Percentiles rank a stretch among this genome's conserved stretches.
Evolutionary conservation across 2,888 invertebrate genomes (phyloP).

Genomic region (Meteorus colon): DNA sequence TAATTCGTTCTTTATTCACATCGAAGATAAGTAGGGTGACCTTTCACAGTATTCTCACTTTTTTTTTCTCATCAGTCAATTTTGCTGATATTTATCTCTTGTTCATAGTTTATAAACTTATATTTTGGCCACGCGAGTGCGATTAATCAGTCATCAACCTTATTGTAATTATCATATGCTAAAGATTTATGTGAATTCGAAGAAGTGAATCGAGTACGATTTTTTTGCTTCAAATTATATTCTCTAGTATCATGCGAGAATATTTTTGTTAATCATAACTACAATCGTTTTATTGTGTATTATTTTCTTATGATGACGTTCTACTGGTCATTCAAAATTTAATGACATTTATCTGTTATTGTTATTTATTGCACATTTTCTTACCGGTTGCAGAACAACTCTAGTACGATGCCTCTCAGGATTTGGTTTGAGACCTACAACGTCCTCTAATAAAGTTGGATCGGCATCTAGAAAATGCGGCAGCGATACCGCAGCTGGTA

Average conservation of each 20-base stretch:
- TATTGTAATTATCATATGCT: no score
- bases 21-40: background rate
- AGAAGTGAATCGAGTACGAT: no score
- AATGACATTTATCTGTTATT: no score
- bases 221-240: no score
- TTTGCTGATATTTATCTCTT: no score
- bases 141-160: no score
- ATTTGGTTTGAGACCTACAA: conserved; percentile 70
- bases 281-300: background rate
- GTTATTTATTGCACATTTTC: conserved; percentile 17
- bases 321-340: no score
- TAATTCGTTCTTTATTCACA: background rate
- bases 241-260: no score
- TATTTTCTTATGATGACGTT: background rate
- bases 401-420: conserved; percentile 64
- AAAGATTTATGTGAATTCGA: no score
- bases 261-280: background rate
- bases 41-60: background rate
- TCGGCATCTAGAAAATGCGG: conserved; percentile 72
- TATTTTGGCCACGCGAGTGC: no score
- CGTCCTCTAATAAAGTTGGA: conserved; percentile 63
- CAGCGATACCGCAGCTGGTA: conserved; percentile 71
- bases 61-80: no score
- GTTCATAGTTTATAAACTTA: no score
- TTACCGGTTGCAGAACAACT: conserved; percentile 70